Base-by-base conservation (phyloP, 2,797 vertebrate genomes). In the Synaphobranchus kaupii region DNA sequence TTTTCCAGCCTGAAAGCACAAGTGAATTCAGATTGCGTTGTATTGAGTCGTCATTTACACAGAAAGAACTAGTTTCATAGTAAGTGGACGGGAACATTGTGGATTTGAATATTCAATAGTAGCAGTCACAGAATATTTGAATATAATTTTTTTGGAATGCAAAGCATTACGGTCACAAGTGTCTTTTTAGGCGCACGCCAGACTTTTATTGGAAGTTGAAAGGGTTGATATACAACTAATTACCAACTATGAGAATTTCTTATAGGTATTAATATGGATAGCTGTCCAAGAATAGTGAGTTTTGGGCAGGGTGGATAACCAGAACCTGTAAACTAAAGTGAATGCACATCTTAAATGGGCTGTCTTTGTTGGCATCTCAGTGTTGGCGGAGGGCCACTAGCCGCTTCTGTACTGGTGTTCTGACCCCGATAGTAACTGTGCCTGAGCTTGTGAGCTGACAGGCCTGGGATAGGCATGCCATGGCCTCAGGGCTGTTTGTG, bases 371-470 rank as follows among this genome's bases (percentile, higher is more conserved):
- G 58, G 58, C 54, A 66, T 66, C 25, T 28, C 54, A 4, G 12
- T 83, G 83, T 66, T 89, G 47, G 89, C 85, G 89, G 93, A 90
- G 89, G 91, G 84, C 86, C 91, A 12, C 44, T 60, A 89, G 91
- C 91, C 89, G 76, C 13, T 48, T 85, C 0, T 31, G 12, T 89
- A 92, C 91, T 92, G 90, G 90, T 90, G 92, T 90, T 89, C 87
- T 80, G 86, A 90, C 90, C 86, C 83, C 88, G 31, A 85, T 94
- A 95, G 94, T 95, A 95, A 94, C 88, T 94, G 88, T 92, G 89
- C 84, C 84, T 92, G 92, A 93, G 92, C 91, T 92, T 83, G 15
- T 90, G 91, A 92, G 90, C 91, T 96, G 96, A 95, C 94, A 95
- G 93, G 91, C 92, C 92, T 91, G 93, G 94, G 58, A 91, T 87